A percentile compares a stretch with the other conserved stretches of the same genome.
These are phyloP conservation scores for Sylvietta virens DNA, from an alignment of 2,113 vertebrate genomes.

Conservation along the genomic window DNA sequence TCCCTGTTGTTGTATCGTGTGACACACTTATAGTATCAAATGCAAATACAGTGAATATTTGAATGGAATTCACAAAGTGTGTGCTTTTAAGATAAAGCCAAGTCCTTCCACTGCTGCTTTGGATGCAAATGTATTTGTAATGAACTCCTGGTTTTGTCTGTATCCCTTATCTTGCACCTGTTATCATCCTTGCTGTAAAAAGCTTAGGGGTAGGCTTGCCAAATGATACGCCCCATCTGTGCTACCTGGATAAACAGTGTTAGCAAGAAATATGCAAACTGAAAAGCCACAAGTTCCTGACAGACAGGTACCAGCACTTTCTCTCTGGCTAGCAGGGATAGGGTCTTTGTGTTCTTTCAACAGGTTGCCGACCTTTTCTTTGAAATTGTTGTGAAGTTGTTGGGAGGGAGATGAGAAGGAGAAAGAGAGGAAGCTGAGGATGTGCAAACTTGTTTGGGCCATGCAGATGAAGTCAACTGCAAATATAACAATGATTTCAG, in stretches of 20 bases:
- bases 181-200: conserved; percentile 36
- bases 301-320: neutral
- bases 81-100: conserved; percentile 37
- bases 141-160: neutral
- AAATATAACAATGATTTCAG: neutral
- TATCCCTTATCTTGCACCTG: conserved; percentile 60
- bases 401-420: neutral
- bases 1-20: neutral
- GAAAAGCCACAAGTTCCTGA: conserved; percentile 25
- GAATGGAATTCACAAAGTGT: conserved; percentile 24
- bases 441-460: neutral
- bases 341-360: neutral
- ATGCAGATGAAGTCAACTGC: neutral
- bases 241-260: conserved; percentile 31
- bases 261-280: conserved; percentile 29
- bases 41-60: conserved; percentile 46
- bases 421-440: neutral
- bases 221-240: conserved; percentile 11
- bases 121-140: conserved; percentile 48
- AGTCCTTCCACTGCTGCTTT: conserved; percentile 18
- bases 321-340: neutral
- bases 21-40: neutral
- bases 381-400: neutral
- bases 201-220: neutral
- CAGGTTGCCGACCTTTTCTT: neutral